Percentiles rank a stretch among this genome's conserved stretches.
Evolutionary conservation across 2,113 vertebrate species (phyloP).

Genomic region (Dipodomys merriami): DNA sequence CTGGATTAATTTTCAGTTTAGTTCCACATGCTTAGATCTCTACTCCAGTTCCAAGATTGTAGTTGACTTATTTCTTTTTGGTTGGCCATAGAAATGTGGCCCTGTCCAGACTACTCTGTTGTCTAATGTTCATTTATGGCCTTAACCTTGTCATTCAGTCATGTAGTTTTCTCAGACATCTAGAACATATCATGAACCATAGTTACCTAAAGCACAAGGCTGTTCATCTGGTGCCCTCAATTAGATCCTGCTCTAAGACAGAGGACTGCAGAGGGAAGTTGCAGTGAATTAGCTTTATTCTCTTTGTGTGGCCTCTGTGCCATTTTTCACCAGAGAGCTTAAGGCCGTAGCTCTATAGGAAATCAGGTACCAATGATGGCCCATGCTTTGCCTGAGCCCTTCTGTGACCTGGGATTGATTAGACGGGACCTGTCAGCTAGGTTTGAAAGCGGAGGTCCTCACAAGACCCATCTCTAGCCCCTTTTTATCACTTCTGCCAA

Average conservation of each 20-base stretch:
- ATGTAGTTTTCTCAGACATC: neutral
- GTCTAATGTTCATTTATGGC: neutral
- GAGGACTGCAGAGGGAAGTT: neutral
- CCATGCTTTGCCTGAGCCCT: neutral
- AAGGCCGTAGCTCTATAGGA: constrained; percentile 30
- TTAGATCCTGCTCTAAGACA: neutral
- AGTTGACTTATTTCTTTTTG: neutral
- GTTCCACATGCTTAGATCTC: neutral
- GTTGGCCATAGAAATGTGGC: constrained; percentile 10
- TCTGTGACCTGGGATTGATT: constrained; percentile 6
- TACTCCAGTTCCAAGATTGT: neutral
- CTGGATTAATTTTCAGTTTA: constrained; percentile 42
- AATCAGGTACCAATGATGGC: neutral
- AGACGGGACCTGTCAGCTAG: neutral
- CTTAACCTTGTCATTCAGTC: constrained; percentile 17
- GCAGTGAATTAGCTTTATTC: neutral
- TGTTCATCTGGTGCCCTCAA: neutral
- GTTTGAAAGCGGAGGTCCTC: neutral
- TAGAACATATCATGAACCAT: neutral
- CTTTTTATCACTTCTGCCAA: constrained; percentile 14
- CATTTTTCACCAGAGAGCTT: neutral
- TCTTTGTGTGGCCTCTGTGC: constrained; percentile 23
- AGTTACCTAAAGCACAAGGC: constrained; percentile 2
- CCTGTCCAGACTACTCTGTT: neutral
- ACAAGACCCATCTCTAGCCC: neutral